A percentile compares a stretch with the other conserved stretches of the same genome.
Conservation (phyloP, 2,113 vertebrate genomes). For the Brachyistius frenatus region DNA sequence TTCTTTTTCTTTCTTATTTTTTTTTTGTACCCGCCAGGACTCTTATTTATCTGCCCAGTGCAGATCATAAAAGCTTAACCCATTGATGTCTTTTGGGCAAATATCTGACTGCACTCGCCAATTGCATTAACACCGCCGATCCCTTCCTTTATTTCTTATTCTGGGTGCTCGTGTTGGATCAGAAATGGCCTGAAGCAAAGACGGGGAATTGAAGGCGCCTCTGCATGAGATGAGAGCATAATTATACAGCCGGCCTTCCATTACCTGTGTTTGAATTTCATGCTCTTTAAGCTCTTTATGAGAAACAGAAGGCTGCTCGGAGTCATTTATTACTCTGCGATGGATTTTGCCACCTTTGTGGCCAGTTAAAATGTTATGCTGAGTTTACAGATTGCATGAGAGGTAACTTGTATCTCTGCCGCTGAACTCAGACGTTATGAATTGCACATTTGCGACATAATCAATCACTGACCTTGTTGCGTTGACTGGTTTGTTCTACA, state of each 20-base stretch:
- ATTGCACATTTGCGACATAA: conserved; percentile 35
- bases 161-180: conserved; percentile 37
- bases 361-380: conserved; percentile 56
- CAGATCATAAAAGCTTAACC: conserved; percentile 65
- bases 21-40: conserved; percentile 50
- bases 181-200: conserved; percentile 51
- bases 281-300: conserved; percentile 68
- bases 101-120: conserved; percentile 41
- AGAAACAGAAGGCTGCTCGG: conserved; percentile 25
- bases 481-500: conserved; percentile 4
- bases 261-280: conserved; percentile 71
- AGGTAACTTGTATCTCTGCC: conserved; percentile 11
- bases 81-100: conserved; percentile 48
- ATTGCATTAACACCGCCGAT: conserved; percentile 43
- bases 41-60: conserved; percentile 51
- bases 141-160: conserved; percentile 18
- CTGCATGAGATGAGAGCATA: conserved; percentile 48
- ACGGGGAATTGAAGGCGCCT: conserved; percentile 25
- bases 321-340: conserved; percentile 56
- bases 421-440: conserved; percentile 30
- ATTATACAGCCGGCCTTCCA: conserved; percentile 54
- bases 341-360: conserved; percentile 32
- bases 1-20: conserved; percentile 45
- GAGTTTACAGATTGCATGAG: conserved; percentile 40
- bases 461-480: conserved; percentile 41